Conservation (phyloP, 2,797 vertebrate species). For the Uromys caudimaculatus region DNA sequence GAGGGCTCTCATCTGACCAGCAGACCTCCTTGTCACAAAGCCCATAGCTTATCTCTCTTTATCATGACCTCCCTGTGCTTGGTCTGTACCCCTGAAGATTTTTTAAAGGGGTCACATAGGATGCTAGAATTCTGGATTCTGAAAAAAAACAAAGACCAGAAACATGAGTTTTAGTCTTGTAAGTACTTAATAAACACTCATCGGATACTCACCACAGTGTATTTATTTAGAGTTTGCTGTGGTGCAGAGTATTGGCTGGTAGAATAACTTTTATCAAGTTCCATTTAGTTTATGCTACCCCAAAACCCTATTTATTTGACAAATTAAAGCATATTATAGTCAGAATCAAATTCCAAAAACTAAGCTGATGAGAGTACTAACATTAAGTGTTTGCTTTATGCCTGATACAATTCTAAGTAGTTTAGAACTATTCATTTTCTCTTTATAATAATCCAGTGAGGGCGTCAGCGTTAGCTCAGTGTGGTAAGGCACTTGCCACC, state of each 20-base stretch:
- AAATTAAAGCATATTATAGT: slow-evolving; percentile 12
- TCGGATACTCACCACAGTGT: background rate
- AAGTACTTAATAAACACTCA: background rate
- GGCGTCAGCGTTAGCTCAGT: background rate
- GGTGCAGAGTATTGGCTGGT: background rate
- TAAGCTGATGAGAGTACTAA: background rate
- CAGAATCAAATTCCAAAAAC: slow-evolving; percentile 34
- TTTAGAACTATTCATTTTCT: slow-evolving; percentile 38
- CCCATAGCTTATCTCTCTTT: background rate
- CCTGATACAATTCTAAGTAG: background rate
- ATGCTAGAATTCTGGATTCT: slow-evolving; percentile 17
- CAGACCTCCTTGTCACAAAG: background rate
- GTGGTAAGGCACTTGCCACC: background rate
- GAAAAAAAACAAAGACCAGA: background rate
- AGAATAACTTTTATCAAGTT: slow-evolving; percentile 10
- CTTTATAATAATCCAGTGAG: background rate
- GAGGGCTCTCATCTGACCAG: background rate
- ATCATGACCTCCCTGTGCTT: background rate
- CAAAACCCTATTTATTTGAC: background rate
- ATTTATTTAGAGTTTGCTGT: background rate
- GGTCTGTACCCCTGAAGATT: background rate
- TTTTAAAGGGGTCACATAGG: background rate
- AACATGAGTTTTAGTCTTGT: background rate
- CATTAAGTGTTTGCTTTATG: background rate
- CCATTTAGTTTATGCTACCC: background rate